Percentiles rank a stretch among this genome's conserved stretches.
phyloP scores from a whole-genome alignment of 2,113 vertebrate genomes.

The Arenaria interpres region DNA sequence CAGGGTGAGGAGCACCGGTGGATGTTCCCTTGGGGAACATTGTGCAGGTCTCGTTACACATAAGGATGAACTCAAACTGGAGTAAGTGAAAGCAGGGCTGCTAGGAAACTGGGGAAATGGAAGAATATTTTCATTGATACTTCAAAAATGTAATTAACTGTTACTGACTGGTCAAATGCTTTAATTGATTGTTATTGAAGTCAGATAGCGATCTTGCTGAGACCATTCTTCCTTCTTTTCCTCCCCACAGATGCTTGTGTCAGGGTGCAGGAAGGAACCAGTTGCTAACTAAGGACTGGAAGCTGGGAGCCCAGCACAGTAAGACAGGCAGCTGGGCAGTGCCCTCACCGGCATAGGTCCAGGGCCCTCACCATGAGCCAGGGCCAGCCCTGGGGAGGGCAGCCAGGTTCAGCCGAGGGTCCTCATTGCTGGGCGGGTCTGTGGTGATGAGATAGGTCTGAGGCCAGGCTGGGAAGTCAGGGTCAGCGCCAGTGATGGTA shows the following conservation, averaged over 20 bases:
- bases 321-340: not conserved
- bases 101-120: not conserved
- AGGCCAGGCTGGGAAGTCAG: not conserved
- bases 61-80: not conserved
- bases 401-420: not conserved
- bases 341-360: accelerated
- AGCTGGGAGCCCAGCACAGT: no score
- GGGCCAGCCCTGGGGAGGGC: not conserved
- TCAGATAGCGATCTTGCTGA: not conserved
- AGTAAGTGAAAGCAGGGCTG: not conserved
- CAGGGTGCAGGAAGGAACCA: not conserved
- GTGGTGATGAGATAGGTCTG: not conserved
- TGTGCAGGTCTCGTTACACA: not conserved
- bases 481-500: not conserved
- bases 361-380: not conserved
- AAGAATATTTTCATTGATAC: not conserved
- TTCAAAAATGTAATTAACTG: not conserved
- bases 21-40: not conserved
- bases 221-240: not conserved
- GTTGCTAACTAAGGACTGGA: no score
- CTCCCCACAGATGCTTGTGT: not conserved
- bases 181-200: not conserved
- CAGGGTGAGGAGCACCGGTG: not conserved
- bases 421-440: not conserved
- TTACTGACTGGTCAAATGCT: not conserved